Evolutionary conservation across 1,140 invertebrate species (phyloP).

Genomic region (Hermatobates lingyangjiaoensis): DNA sequence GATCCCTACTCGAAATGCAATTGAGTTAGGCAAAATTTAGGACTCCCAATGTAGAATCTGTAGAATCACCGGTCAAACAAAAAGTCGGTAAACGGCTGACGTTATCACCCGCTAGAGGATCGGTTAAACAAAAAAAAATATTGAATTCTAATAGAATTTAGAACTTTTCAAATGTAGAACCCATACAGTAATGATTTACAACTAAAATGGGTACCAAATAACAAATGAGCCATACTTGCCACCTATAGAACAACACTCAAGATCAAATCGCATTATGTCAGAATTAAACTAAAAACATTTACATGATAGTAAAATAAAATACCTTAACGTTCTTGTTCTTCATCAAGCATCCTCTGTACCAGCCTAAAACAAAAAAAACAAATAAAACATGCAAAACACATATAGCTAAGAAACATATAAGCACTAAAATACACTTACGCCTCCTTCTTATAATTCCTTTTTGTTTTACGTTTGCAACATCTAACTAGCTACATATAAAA

Average conservation of each 20-base stretch:
- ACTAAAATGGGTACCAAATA: not conserved
- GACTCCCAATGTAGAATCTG: too few relatives aligned
- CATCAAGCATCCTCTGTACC: conserved; percentile 68
- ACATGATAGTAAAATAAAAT: conserved; percentile 10
- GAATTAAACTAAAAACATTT: not conserved
- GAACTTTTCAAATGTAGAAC: not conserved
- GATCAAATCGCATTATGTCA: not conserved
- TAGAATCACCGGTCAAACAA: too few relatives aligned
- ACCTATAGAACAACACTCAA: not conserved
- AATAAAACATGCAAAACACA: not conserved
- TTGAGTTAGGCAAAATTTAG: too few relatives aligned
- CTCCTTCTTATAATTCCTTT: not conserved
- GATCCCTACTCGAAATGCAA: too few relatives aligned
- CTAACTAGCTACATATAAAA: not conserved
- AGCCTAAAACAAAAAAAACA: conserved; percentile 35
- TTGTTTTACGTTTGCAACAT: not conserved
- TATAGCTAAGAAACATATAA: not conserved
- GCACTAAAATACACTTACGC: not conserved
- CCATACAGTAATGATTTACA: not conserved
- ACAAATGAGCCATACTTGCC: not conserved
- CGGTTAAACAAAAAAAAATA: not conserved
- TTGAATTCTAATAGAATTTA: not conserved
- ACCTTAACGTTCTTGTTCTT: conserved; percentile 56
- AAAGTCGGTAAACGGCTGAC: too few relatives aligned
- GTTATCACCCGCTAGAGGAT: too few relatives aligned